These are phyloP conservation scores for Limosa lapponica DNA, from an alignment of 2,797 vertebrate species.

Conservation along the genomic window DNA sequence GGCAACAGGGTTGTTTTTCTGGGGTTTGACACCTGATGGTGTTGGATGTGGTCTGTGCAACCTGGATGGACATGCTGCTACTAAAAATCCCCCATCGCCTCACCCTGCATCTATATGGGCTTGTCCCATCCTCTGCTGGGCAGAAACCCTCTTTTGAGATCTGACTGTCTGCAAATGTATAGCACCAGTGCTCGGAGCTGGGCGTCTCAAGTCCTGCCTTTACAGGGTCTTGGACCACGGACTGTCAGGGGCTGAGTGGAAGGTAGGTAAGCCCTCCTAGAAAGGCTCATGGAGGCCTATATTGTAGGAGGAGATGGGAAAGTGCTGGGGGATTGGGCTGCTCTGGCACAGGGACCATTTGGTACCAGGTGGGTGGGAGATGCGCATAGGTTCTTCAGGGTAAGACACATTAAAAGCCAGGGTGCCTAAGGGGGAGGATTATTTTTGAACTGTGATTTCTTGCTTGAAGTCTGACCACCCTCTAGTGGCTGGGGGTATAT, in stretches of 20 bases:
- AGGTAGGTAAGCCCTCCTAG: fast-evolving
- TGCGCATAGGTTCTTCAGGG: not conserved
- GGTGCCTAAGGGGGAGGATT: too few relatives aligned
- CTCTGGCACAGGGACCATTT: fast-evolving
- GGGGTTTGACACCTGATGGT: not conserved
- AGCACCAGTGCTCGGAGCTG: not conserved
- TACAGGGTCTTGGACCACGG: not conserved
- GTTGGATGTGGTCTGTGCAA: not conserved
- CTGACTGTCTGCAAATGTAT: too few relatives aligned
- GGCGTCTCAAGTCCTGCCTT: not conserved
- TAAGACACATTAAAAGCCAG: not conserved
- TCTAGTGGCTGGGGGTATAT: not conserved
- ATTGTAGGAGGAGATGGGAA: not conserved
- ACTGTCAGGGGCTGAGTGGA: not conserved
- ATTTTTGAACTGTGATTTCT: not conserved
- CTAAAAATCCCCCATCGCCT: not conserved
- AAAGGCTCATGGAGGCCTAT: not conserved
- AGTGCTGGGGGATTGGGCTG: not conserved
- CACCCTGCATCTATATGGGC: fast-evolving
- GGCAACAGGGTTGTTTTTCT: fast-evolving
- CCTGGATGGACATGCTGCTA: not conserved
- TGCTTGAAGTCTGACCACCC: not conserved
- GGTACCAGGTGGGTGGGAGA: fast-evolving
- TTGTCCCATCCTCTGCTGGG: not conserved
- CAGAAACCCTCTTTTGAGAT: not conserved